Percentiles rank a stretch among this genome's conserved stretches.
Conservation (phyloP, 2,113 vertebrate species). For the Panurus biarmicus region DNA sequence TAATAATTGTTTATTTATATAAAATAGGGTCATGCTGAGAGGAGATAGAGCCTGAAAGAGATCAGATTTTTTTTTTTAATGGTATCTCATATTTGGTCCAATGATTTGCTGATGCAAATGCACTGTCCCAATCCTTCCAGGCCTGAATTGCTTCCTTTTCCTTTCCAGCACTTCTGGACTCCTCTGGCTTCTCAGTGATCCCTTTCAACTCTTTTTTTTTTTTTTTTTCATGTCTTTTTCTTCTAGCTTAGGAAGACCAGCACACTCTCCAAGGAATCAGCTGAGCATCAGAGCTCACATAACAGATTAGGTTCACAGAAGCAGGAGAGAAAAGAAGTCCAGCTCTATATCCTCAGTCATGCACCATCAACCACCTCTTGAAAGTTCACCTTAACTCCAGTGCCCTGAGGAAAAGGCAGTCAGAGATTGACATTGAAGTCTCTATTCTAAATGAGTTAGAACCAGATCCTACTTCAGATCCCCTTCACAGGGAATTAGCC, state of each 20-base stretch:
- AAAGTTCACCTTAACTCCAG: background rate
- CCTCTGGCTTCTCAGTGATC: background rate
- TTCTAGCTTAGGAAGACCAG: background rate
- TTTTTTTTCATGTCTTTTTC: background rate
- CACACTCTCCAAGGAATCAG: background rate
- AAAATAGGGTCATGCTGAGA: background rate
- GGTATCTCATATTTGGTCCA: background rate
- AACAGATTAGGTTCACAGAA: background rate
- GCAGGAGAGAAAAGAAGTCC: background rate
- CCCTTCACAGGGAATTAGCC: background rate
- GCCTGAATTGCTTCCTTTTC: background rate
- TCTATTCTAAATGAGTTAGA: background rate
- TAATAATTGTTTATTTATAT: background rate
- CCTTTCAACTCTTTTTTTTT: background rate
- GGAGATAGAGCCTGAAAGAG: background rate
- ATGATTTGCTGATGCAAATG: background rate
- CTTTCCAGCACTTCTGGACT: background rate
- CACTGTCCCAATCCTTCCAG: background rate
- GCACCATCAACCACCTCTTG: background rate
- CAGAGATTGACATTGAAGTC: background rate
- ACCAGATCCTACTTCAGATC: background rate
- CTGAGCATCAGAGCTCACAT: background rate
- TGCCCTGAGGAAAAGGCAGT: background rate
- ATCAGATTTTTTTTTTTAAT: background rate
- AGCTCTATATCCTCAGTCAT: background rate